Evolutionary conservation across 2,113 vertebrate species (phyloP).

Genomic region (Aplodontia rufa): DNA sequence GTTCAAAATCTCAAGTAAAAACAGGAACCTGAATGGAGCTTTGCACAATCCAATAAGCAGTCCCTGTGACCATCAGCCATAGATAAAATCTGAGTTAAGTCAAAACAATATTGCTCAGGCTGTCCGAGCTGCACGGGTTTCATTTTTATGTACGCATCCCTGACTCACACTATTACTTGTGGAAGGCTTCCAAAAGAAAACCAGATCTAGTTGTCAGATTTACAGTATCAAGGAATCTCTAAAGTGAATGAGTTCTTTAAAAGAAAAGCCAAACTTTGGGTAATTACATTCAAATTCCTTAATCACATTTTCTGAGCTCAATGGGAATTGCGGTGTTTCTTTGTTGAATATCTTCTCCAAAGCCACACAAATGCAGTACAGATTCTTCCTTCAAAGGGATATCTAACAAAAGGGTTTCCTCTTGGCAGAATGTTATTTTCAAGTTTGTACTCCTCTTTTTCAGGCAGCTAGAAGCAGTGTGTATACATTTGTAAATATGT

Average conservation of each 20-base stretch:
- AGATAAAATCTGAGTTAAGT: conserved; percentile 60
- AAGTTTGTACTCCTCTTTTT: conserved; percentile 14
- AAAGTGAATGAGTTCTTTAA: conserved; percentile 74
- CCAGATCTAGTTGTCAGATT: conserved; percentile 74
- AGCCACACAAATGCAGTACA: neutral
- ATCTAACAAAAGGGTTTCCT: neutral
- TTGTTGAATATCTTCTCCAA: conserved; percentile 48
- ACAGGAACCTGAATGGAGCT: neutral
- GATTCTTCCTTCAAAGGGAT: conserved; percentile 34
- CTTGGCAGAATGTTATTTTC: conserved; percentile 14
- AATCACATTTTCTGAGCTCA: conserved; percentile 76
- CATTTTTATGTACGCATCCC: conserved; percentile 49
- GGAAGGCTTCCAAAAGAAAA: conserved; percentile 71
- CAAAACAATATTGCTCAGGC: conserved; percentile 19
- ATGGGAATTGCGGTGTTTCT: conserved; percentile 68
- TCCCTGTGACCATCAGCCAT: neutral
- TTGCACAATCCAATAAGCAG: neutral
- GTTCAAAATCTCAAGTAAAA: neutral
- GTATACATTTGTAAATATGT: neutral
- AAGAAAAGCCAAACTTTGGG: conserved; percentile 72
- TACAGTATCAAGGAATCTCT: conserved; percentile 71
- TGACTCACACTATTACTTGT: conserved; percentile 54
- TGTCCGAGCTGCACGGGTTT: neutral
- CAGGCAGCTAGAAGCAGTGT: neutral
- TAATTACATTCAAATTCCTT: conserved; percentile 78